These are phyloP conservation scores for Bubo bubo DNA, from an alignment of 2,113 vertebrate species.

Conservation along the genomic window DNA sequence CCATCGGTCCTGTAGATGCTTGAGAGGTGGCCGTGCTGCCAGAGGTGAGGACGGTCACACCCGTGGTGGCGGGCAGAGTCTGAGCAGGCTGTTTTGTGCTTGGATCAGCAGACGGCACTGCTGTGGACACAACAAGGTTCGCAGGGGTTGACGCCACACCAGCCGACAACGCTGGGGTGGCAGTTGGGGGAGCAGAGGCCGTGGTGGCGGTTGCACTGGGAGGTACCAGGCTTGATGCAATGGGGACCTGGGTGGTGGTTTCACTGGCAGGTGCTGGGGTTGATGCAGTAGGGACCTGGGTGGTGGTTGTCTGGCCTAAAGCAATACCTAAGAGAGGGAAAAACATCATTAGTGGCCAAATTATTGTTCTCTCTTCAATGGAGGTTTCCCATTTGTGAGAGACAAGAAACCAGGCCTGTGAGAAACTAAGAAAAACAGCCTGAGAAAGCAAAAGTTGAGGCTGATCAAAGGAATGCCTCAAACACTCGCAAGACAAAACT, in stretches of 20 bases:
- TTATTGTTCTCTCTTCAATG: not conserved
- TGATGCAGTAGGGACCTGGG: not conserved
- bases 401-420: too few species aligned
- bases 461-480: too few species aligned
- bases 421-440: too few species aligned
- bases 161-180: not conserved
- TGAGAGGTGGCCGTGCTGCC: not conserved
- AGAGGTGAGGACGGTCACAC: accelerated
- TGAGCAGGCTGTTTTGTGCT: not conserved
- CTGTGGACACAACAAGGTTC: accelerated
- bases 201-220: not conserved
- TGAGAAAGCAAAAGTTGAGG: too few species aligned
- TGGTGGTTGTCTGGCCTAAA: slow-evolving; percentile 25
- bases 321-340: slow-evolving; percentile 27
- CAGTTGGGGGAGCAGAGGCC: not conserved
- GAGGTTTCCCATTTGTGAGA: too few species aligned
- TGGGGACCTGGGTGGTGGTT: not conserved
- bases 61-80: not conserved
- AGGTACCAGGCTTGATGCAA: not conserved
- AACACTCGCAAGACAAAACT: too few species aligned
- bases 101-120: not conserved
- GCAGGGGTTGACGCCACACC: not conserved
- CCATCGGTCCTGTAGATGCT: accelerated
- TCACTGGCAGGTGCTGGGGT: not conserved
- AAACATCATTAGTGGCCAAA: not conserved